Evolutionary conservation across 1,140 invertebrate species (phyloP), one percentile per base, ranked within the genome.

Genomic region (Hypsibius dujardini): DNA sequence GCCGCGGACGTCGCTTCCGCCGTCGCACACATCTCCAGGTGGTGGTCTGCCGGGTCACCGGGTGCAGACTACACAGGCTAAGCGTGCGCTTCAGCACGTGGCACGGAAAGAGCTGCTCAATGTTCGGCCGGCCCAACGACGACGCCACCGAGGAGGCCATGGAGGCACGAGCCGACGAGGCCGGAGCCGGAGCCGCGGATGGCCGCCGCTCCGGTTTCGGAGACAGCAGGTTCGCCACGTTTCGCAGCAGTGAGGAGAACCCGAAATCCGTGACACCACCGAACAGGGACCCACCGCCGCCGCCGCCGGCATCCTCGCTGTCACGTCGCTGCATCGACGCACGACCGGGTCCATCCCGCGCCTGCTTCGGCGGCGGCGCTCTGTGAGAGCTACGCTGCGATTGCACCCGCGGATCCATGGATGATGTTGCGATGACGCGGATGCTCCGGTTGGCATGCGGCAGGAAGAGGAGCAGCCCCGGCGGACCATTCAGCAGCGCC

Each of bases 61-160:
- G 62, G 45, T 67, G 62, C 12, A 67, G 3, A 42, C 62, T 67
- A 42, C 62, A 67, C 42, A 67, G 42, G 42, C 62, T 67, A 42
- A 45, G 12, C 12, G 62, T 15, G 12, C 42, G 62, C 62, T 67
- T 67, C 12, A 67, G 12, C 12, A 12, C 12, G 42, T 67, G 62
- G 12, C 3, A 12, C 3, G 62, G 62, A 67, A 67, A 67, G 12
- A 67, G 12, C 42, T 7, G 12, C 42, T 67, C 50, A n/a, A 56
- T n/a, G 7, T 7, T 12, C 50, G 50, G 50, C 50, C n/a, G 50
- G 7, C 50, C 7, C 50, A 28, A 28, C 28, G 28, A 28, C 28
- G 28, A 28, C 28, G 28, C 28, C 28, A 28, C 28, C 28, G 28
- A 28, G 28, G 28, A 28, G 28, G 28, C 28, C 28, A 28, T 28